Conservation (phyloP, 2,113 vertebrate species). For the Pelecanus crispus region DNA sequence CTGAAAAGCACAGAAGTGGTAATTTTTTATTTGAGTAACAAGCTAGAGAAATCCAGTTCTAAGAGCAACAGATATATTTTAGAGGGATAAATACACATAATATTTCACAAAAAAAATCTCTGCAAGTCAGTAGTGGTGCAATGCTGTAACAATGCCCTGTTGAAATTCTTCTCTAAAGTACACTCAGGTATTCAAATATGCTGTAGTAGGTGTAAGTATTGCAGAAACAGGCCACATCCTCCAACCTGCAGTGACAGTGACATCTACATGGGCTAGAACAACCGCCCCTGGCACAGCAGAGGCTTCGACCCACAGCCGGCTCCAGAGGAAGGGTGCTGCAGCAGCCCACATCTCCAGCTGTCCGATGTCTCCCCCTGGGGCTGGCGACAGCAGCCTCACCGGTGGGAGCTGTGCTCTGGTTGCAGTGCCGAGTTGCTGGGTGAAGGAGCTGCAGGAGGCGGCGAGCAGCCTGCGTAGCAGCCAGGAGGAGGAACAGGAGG, state of each 20-base stretch:
- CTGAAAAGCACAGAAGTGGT: neutral
- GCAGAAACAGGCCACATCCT: neutral
- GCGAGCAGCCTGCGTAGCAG: neutral
- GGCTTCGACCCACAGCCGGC: neutral
- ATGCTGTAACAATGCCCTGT: neutral
- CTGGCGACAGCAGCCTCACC: neutral
- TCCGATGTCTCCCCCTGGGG: neutral
- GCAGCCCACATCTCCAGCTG: neutral
- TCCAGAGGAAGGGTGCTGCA: neutral
- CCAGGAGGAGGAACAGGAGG: neutral
- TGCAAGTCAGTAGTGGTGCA: neutral
- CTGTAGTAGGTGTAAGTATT: neutral
- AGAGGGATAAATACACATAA: neutral
- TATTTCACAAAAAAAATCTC: neutral
- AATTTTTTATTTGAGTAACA: neutral
- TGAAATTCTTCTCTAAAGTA: neutral
- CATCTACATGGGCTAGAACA: fast-evolving
- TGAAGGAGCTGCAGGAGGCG: neutral
- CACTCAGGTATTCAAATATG: neutral
- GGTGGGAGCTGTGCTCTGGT: too few species aligned
- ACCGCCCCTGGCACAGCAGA: neutral
- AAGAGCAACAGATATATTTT: neutral
- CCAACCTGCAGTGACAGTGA: neutral
- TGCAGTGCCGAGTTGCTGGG: neutral
- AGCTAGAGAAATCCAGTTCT: neutral